Conservation (phyloP, 2,888 invertebrate genomes). For the Scaptomyza reducta region DNA sequence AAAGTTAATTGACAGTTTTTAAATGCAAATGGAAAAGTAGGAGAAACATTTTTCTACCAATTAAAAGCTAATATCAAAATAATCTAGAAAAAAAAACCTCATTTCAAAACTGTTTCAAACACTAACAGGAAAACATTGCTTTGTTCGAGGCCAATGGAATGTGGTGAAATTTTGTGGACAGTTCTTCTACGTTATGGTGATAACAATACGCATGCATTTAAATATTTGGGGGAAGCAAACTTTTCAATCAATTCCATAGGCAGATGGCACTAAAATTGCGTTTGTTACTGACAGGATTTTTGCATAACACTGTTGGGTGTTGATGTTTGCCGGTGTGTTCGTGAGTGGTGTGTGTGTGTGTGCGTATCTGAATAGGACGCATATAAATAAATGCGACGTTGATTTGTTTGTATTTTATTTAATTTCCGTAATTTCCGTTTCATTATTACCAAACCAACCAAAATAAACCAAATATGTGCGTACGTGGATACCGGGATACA, state of each 20-base stretch:
- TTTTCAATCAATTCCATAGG: conserved; percentile 49
- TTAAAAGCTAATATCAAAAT: background rate
- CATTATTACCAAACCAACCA: conserved; percentile 76
- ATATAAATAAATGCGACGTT: conserved; percentile 71
- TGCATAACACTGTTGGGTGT: conserved; percentile 1
- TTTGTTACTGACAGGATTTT: conserved; percentile 7
- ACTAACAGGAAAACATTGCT: conserved; percentile 1
- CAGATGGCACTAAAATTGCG: conserved; percentile 26
- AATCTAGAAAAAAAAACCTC: background rate
- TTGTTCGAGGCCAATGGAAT: conserved; percentile 5
- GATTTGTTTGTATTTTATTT: conserved; percentile 81
- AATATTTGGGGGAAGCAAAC: conserved; percentile 21
- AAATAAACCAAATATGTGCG: conserved; percentile 61
- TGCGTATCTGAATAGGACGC: conserved; percentile 19
- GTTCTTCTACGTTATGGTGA: conserved; percentile 19
- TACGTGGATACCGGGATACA: conserved; percentile 21
- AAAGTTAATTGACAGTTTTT: conserved; percentile 1
- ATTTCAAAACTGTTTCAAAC: background rate
- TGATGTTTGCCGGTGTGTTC: conserved; percentile 2
- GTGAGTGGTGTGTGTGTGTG: conserved; percentile 13
- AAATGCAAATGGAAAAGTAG: background rate
- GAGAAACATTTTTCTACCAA: no score
- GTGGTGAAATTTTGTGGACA: conserved; percentile 31
- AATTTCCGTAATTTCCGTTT: conserved; percentile 81
- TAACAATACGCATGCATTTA: conserved; percentile 24